Conservation (phyloP, 2,888 invertebrate species). For the Sesia apiformis region DNA sequence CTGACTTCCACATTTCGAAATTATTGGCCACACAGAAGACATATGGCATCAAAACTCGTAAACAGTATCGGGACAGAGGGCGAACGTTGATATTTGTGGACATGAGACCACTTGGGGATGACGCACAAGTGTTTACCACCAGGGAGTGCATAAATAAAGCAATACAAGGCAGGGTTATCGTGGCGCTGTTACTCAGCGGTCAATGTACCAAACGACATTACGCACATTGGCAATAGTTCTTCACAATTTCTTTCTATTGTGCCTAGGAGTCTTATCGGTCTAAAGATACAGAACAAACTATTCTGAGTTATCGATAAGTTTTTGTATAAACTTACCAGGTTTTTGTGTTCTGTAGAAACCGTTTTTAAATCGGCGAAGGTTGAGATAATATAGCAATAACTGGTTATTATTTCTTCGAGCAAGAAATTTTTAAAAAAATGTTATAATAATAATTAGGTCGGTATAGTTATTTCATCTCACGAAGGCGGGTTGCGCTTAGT, state of each 20-base stretch:
- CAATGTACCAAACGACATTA: slow-evolving; percentile 36
- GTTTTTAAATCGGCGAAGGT: no score
- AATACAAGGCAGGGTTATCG: slow-evolving; percentile 50
- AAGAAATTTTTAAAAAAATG: no score
- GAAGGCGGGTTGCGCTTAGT: no score
- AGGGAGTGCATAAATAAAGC: slow-evolving; percentile 62
- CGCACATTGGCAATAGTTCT: not conserved
- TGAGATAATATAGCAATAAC: no score
- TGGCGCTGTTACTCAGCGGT: slow-evolving; percentile 45
- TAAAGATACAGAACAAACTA: no score
- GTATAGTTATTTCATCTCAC: no score
- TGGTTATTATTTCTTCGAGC: no score
- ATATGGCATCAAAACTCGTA: not conserved
- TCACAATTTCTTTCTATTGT: not conserved
- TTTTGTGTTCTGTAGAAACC: no score
- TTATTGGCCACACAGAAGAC: not conserved
- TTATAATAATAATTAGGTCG: no score
- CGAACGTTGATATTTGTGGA: slow-evolving; percentile 52
- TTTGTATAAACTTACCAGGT: no score
- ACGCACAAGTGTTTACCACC: slow-evolving; percentile 67
- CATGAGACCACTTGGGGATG: slow-evolving; percentile 48
- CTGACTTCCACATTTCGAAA: not conserved
- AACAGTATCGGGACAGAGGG: slow-evolving; percentile 13
- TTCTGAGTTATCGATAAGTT: no score
- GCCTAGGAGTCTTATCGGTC: no score